A percentile compares a stretch with the other conserved stretches of the same genome.
phyloP scores from a whole-genome alignment of 2,888 invertebrate genomes.

The Magallana nippona region DNA sequence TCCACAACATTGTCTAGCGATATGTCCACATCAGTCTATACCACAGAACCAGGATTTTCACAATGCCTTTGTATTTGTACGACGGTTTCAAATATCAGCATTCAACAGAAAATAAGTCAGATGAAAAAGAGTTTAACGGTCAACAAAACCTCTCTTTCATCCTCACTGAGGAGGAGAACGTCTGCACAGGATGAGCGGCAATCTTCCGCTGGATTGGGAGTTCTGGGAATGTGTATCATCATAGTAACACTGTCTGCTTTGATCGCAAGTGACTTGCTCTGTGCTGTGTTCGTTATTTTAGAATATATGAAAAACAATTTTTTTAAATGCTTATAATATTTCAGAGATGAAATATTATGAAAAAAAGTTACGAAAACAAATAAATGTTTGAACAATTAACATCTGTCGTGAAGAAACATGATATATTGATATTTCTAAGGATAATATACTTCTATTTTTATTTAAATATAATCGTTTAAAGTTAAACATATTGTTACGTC shows the following conservation, averaged over 20 bases:
- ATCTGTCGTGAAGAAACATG: too few relatives aligned
- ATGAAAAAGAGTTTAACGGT: background rate
- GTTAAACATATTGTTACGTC: too few relatives aligned
- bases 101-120: background rate
- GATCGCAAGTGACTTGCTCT: background rate
- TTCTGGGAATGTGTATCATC: background rate
- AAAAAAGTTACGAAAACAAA: too few relatives aligned
- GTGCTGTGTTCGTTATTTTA: background rate
- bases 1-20: too few relatives aligned
- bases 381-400: too few relatives aligned
- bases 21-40: background rate
- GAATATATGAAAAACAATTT: too few relatives aligned
- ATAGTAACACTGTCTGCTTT: background rate
- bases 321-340: too few relatives aligned
- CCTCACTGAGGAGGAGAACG: background rate
- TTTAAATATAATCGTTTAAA: too few relatives aligned
- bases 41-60: background rate
- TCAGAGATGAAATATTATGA: too few relatives aligned
- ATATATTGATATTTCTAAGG: too few relatives aligned
- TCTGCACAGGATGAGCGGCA: background rate
- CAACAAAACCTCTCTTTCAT: conserved; percentile 9
- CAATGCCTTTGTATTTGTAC: background rate
- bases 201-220: background rate
- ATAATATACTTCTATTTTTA: too few relatives aligned
- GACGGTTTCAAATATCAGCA: background rate